These are phyloP conservation scores for Pristiophorus japonicus DNA, from an alignment of 2,113 vertebrate genomes.

Conservation along the genomic window DNA sequence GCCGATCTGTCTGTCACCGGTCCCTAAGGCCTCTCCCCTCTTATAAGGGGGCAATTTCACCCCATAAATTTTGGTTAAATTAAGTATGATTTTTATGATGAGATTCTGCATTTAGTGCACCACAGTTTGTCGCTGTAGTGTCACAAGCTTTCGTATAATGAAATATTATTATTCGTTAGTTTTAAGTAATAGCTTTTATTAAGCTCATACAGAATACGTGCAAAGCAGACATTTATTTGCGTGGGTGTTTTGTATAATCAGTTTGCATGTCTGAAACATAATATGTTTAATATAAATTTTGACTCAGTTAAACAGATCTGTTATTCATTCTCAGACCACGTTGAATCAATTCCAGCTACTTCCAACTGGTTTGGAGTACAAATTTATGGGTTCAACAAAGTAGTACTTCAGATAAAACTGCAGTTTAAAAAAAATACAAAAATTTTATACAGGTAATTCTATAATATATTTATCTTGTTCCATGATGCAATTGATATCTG, in stretches of 20 bases:
- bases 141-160: neutral
- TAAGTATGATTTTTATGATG: neutral
- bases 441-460: slow-evolving; percentile 42
- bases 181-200: slow-evolving; percentile 10
- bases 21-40: too few relatives aligned
- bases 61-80: too few relatives aligned
- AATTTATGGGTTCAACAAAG: slow-evolving; percentile 21
- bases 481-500: slow-evolving; percentile 56
- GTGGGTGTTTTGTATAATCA: slow-evolving; percentile 18
- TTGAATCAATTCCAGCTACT: neutral
- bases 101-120: neutral
- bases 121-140: neutral
- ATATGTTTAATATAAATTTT: slow-evolving; percentile 20
- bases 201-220: neutral
- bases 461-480: slow-evolving; percentile 43
- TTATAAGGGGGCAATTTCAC: too few relatives aligned
- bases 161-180: neutral
- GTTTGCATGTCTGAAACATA: slow-evolving; percentile 35
- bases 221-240: slow-evolving; percentile 25
- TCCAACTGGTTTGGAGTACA: too few relatives aligned
- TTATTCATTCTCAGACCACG: neutral
- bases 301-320: slow-evolving; percentile 16
- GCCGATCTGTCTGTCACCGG: too few relatives aligned
- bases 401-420: slow-evolving; percentile 1
- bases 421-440: neutral